Evolutionary conservation across 1,140 invertebrate species (phyloP), one percentile per base, ranked within the genome.

Genomic region (Papilio glaucus): DNA sequence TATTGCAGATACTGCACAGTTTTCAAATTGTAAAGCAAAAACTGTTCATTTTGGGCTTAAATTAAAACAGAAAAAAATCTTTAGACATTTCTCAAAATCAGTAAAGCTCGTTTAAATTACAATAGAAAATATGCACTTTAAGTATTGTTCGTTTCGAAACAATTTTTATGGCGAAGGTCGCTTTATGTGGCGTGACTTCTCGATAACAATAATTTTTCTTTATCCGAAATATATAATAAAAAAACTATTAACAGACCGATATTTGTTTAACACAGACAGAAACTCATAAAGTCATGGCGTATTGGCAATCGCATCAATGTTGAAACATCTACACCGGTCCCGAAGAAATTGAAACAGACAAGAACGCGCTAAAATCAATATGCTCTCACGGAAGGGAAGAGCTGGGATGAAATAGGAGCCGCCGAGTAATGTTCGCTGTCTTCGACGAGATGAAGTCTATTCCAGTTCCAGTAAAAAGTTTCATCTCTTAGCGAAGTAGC

Each of bases 401-500:
- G 29, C 29, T 9, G 13, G 26, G 29, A 62, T 62, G 60, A 62
- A 37, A 62, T 62, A 37, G 26, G 33, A 33, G 29, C 29, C 29
- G 29, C 29, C 29, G 21, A 57, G 49, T 26, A 57, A 57, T 57
- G 49, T 21, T 18, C 49, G 49, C 49, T 57, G 49, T 57, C 49
- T 57, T 62, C 60, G 29, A 33, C 60, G 60, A 62, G 60, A 62
- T 62, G 60, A 62, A 37, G 60, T 37, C 29, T 62, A 33, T 37
- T 62, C 33, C 26, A 29, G 60, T 37, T 62, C 13, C 60, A 37
- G 26, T 62, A 37, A 37, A 62, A 62, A 57, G 49, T 37, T 37
- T 62, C 60, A 62, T 62, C 29, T 42, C 10, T 62, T 37, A 29
- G 60, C 60, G 29, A 62, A 57, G 49, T 57, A 57, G 49, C 49